Percentiles rank a stretch among this genome's conserved stretches.
Evolutionary conservation across 2,797 vertebrate species (phyloP).

Genomic region (Crenichthys baileyi): DNA sequence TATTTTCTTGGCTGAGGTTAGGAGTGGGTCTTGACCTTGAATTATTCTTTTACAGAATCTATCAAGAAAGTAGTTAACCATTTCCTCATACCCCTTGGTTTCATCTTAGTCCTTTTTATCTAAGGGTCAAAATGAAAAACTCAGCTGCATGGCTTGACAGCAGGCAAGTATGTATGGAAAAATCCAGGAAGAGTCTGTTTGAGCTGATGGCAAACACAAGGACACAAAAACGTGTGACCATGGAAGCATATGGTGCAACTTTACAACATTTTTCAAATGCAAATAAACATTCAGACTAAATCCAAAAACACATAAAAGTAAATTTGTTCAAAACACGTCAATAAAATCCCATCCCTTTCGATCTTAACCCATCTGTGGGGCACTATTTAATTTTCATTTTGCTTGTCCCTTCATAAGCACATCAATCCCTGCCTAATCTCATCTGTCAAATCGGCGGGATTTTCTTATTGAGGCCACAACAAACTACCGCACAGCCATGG

Average conservation of each 20-base stretch:
- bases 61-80: neutral
- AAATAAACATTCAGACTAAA: neutral
- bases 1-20: conserved; percentile 13
- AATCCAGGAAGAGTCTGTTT: conserved; percentile 17
- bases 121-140: neutral
- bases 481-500: neutral
- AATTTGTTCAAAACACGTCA: neutral
- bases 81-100: conserved; percentile 10
- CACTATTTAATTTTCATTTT: neutral
- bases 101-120: conserved; percentile 29
- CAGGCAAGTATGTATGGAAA: conserved; percentile 15
- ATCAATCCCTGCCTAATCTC: conserved; percentile 1
- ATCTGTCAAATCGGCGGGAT: conserved; percentile 1
- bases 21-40: conserved; percentile 6
- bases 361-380: conserved; percentile 1
- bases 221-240: conserved; percentile 20
- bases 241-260: conserved; percentile 28
- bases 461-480: neutral
- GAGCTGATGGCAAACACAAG: conserved; percentile 34
- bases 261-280: conserved; percentile 19
- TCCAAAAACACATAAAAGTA: neutral
- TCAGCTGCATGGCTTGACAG: conserved; percentile 43
- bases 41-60: conserved; percentile 24
- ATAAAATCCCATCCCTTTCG: neutral
- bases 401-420: neutral